A percentile compares a stretch with the other conserved stretches of the same genome.
phyloP scores from a whole-genome alignment of 2,113 vertebrate species.

The Neogobius melanostomus region DNA sequence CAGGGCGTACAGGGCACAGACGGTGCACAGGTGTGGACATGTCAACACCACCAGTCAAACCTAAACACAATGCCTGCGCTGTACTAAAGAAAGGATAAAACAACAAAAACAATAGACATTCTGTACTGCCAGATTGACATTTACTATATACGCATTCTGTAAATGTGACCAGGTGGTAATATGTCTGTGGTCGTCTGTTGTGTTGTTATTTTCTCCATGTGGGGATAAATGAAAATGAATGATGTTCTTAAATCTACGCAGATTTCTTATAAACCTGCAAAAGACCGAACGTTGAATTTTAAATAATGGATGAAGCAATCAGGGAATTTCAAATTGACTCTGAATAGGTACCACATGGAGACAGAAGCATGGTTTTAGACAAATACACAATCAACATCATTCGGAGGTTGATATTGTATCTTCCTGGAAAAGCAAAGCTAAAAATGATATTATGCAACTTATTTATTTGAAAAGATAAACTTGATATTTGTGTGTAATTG shows the following conservation, averaged over 20 bases:
- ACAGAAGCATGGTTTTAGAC: constrained; percentile 31
- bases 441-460: not conserved
- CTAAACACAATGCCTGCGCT: constrained; percentile 53
- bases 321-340: constrained; percentile 36
- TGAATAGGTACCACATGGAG: constrained; percentile 20
- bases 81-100: not conserved
- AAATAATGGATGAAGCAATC: constrained; percentile 17
- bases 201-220: not conserved
- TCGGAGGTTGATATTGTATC: not conserved
- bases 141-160: too few species aligned
- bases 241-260: not conserved
- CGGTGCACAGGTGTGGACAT: constrained; percentile 76
- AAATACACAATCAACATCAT: constrained; percentile 25
- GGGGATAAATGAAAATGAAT: not conserved
- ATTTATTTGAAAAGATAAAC: too few species aligned
- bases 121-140: too few species aligned
- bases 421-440: not conserved
- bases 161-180: too few species aligned
- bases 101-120: too few species aligned
- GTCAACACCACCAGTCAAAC: constrained; percentile 67
- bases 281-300: not conserved
- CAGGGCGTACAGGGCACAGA: constrained; percentile 69
- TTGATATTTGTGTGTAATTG: too few species aligned
- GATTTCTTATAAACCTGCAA: not conserved
- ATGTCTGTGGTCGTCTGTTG: too few species aligned